Conservation (phyloP, 2,113 vertebrate genomes). For the Protobothrops flavoviridis region DNA sequence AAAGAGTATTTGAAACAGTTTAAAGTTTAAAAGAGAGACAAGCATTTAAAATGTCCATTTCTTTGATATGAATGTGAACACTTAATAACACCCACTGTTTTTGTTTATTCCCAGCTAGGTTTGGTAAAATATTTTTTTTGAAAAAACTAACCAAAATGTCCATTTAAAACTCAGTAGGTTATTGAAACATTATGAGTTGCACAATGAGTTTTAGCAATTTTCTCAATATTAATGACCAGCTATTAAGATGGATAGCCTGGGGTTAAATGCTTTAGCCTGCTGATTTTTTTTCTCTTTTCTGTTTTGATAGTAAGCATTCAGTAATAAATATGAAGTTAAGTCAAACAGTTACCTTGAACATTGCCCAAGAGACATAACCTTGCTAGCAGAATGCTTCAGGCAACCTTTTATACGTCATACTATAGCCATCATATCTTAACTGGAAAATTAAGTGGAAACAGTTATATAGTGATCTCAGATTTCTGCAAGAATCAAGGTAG, state of each 20-base stretch:
- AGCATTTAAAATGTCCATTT: conserved; percentile 6
- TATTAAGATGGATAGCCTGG: conserved; percentile 44
- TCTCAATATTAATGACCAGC: conserved; percentile 58
- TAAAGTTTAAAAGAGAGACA: background rate
- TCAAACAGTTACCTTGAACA: conserved; percentile 23
- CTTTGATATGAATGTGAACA: background rate
- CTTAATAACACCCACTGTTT: background rate
- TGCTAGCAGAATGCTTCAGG: background rate
- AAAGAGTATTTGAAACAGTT: no score
- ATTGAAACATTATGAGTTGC: conserved; percentile 46
- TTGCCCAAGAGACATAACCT: conserved; percentile 9
- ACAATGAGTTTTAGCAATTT: conserved; percentile 50
- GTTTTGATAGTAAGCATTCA: conserved; percentile 15
- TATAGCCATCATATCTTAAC: conserved; percentile 15
- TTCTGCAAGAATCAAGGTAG: conserved; percentile 1
- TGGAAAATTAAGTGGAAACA: conserved; percentile 20
- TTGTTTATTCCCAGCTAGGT: conserved; percentile 31
- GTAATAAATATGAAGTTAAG: conserved; percentile 5
- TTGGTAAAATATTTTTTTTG: conserved; percentile 8
- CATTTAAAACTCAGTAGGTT: conserved; percentile 56
- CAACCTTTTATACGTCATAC: background rate
- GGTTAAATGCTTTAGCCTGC: conserved; percentile 34
- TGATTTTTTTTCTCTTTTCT: conserved; percentile 7
- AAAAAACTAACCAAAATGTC: conserved; percentile 37
- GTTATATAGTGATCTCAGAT: background rate